Evolutionary conservation across 37 sponge, comb jelly and placozoan genomes (phyloP).

Genomic region (Hexactinellida sp.): DNA sequence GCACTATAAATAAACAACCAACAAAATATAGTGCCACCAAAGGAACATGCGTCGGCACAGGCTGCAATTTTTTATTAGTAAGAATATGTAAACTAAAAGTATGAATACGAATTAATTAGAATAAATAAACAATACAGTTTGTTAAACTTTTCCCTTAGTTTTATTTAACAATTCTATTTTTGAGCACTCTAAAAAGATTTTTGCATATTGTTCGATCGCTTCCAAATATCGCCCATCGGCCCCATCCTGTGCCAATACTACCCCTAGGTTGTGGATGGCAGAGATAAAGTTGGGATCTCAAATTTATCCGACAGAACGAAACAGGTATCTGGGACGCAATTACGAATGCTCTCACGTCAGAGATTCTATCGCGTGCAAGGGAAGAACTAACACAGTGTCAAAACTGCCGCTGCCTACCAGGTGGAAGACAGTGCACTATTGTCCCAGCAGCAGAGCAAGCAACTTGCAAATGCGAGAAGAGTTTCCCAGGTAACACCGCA

Average conservation of each 20-base stretch:
- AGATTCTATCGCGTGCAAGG: neutral
- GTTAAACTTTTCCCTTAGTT: no score
- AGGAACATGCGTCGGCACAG: no score
- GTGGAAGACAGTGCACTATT: neutral
- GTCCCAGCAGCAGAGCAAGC: neutral
- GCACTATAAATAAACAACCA: no score
- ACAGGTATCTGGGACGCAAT: neutral
- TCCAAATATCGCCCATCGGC: neutral
- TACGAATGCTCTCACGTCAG: neutral
- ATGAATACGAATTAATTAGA: no score
- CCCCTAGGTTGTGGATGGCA: neutral
- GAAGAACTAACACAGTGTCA: slow-evolving; percentile 7
- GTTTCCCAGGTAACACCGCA: neutral
- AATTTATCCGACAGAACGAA: neutral
- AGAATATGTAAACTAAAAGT: no score
- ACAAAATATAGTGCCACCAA: no score
- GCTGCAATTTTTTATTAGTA: no score
- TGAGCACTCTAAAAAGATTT: neutral
- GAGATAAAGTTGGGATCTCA: neutral
- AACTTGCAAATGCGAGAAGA: neutral
- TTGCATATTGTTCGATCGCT: neutral
- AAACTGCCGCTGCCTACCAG: neutral
- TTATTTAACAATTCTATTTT: neutral
- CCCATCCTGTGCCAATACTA: neutral
- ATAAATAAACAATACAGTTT: no score